phyloP scores from a whole-genome alignment of 2,888 invertebrate genomes.

The Drosophila kuntzei region DNA sequence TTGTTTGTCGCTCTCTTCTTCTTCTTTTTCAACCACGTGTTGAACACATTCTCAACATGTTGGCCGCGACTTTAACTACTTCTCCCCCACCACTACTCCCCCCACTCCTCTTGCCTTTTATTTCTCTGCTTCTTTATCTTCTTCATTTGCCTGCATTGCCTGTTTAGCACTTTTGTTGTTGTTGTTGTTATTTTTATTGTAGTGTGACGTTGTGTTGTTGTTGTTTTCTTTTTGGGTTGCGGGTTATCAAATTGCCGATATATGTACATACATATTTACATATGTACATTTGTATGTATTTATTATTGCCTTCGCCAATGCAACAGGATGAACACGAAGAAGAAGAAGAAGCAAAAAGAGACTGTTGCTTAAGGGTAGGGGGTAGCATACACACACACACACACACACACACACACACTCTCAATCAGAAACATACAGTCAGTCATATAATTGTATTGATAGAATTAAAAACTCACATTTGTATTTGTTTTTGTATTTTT shows the following conservation, averaged over 20 bases:
- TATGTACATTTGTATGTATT: not conserved
- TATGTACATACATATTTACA: not conserved
- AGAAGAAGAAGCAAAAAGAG: not conserved
- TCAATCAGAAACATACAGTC: not conserved
- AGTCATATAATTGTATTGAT: not conserved
- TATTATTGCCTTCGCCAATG: not conserved
- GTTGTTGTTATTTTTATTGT: conserved; percentile 34
- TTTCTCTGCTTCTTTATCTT: conserved; percentile 13
- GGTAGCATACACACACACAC: not conserved
- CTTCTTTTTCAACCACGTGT: conserved; percentile 65
- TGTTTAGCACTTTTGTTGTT: conserved; percentile 33
- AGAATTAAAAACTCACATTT: too few relatives aligned
- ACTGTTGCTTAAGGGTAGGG: not conserved
- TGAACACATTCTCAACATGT: conserved; percentile 78
- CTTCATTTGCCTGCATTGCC: conserved; percentile 30
- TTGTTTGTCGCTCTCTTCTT: not conserved
- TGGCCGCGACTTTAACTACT: conserved; percentile 40
- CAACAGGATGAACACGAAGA: conserved; percentile 2
- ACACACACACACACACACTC: too few relatives aligned
- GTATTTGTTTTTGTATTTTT: too few relatives aligned
- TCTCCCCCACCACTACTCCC: not conserved
- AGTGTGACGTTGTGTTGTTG: conserved; percentile 27
- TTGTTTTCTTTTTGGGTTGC: conserved; percentile 52
- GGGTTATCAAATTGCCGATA: conserved; percentile 70
- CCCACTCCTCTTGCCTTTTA: not conserved